Percentiles rank a stretch among this genome's conserved stretches.
Conservation (phyloP, 2,797 vertebrate genomes). For the Mormyrops attenuatus region DNA sequence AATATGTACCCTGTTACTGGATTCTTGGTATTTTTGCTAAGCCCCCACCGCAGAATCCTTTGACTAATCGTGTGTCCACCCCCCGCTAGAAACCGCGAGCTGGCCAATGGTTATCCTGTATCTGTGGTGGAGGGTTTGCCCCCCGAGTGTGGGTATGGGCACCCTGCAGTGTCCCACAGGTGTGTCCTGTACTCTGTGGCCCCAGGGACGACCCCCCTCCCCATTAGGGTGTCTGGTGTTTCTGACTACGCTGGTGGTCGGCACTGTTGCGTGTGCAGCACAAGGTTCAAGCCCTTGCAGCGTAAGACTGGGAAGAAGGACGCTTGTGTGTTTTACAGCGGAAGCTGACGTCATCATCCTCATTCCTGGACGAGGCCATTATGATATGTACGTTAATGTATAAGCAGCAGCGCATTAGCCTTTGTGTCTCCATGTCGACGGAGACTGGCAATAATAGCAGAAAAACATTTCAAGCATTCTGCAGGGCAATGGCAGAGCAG, state of each 20-base stretch:
- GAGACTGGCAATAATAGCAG: neutral
- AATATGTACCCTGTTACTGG: neutral
- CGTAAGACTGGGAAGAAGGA: constrained; percentile 22
- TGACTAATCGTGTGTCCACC: neutral
- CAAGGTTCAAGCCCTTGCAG: constrained; percentile 42
- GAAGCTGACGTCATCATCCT: neutral
- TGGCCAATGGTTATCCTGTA: neutral
- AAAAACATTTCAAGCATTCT: neutral
- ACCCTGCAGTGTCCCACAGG: neutral
- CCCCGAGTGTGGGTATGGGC: neutral
- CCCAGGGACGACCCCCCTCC: neutral
- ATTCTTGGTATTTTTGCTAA: neutral
- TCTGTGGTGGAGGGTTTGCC: neutral
- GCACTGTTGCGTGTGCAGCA: constrained; percentile 35
- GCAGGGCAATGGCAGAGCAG: neutral
- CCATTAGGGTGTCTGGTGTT: neutral
- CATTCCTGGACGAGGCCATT: neutral
- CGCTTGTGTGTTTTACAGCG: neutral
- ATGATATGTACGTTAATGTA: neutral
- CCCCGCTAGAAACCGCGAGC: neutral
- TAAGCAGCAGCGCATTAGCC: neutral
- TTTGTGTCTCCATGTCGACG: neutral
- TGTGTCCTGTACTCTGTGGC: neutral
- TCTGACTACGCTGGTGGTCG: constrained; percentile 32
- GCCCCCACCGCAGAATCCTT: neutral